A percentile compares a stretch with the other conserved stretches of the same genome.
Conservation (phyloP, 2,797 vertebrate species). For the Catamblyrhynchus diadema region DNA sequence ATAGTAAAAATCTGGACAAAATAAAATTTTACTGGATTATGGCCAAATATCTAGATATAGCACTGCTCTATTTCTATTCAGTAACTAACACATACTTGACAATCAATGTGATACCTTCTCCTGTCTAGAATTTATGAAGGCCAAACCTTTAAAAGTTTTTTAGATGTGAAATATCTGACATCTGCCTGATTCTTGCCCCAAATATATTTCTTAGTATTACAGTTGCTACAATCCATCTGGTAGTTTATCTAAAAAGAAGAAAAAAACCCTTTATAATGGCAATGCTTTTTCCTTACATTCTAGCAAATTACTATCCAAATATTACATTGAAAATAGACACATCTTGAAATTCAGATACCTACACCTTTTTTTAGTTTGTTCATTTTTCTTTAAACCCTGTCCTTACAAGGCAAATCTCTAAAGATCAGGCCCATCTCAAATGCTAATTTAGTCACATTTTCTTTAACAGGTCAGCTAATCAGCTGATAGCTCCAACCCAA, state of each 20-base stretch:
- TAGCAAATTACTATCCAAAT: not conserved
- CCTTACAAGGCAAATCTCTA: not conserved
- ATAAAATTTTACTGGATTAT: conserved; percentile 46
- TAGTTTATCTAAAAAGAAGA: not conserved
- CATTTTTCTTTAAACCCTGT: not conserved
- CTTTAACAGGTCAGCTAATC: not conserved
- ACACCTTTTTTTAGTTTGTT: not conserved
- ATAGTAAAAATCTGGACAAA: conserved; percentile 64
- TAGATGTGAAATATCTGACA: not conserved
- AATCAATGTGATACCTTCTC: not conserved
- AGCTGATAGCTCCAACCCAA: not conserved
- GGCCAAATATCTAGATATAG: conserved; percentile 25
- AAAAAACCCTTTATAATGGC: accelerated
- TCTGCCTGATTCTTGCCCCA: not conserved
- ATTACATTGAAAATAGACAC: not conserved
- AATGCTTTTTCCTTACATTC: not conserved
- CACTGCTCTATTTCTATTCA: not conserved
- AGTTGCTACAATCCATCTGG: not conserved
- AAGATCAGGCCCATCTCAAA: not conserved
- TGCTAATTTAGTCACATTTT: not conserved
- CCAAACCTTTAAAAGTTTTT: not conserved
- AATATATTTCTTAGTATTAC: not conserved
- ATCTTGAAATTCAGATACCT: not conserved
- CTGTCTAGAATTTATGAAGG: not conserved
- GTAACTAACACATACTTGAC: not conserved